Evolutionary conservation across 2,797 vertebrate species (phyloP).

Genomic region (Ceryle rudis): DNA sequence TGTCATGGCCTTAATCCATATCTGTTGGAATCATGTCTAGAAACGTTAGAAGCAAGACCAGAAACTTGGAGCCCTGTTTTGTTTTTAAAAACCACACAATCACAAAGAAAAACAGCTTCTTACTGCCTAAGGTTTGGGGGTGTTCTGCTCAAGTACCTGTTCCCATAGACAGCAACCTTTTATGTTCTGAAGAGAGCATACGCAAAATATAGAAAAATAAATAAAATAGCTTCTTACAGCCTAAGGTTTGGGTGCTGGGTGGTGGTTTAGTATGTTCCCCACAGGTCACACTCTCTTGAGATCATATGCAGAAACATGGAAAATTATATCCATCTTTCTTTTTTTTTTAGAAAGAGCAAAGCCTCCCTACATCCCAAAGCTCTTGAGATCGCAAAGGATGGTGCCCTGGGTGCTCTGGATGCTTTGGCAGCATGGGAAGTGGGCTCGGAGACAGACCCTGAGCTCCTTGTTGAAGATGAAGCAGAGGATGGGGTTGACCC

Average conservation of each 20-base stretch:
- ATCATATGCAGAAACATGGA: slow-evolving; percentile 62
- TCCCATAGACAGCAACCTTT: slow-evolving; percentile 56
- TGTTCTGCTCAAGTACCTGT: slow-evolving; percentile 52
- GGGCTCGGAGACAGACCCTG: slow-evolving; percentile 88
- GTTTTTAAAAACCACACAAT: slow-evolving; percentile 70
- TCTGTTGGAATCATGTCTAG: slow-evolving; percentile 68
- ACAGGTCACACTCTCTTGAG: slow-evolving; percentile 50
- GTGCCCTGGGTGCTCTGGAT: slow-evolving; percentile 90
- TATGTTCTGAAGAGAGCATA: slow-evolving; percentile 70
- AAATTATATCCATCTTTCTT: slow-evolving; percentile 32
- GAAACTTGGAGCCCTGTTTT: slow-evolving; percentile 71
- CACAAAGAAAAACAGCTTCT: slow-evolving; percentile 69
- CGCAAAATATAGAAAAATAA: slow-evolving; percentile 75
- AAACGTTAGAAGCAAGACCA: slow-evolving; percentile 70
- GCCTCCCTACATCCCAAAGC: slow-evolving; percentile 76
- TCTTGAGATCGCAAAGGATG: slow-evolving; percentile 86
- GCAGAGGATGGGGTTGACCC: slow-evolving; percentile 94
- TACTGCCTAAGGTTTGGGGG: slow-evolving; percentile 67
- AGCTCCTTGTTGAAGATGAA: slow-evolving; percentile 96
- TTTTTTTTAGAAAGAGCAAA: slow-evolving; percentile 29
- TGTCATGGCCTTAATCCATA: slow-evolving; percentile 69
- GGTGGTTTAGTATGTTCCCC: slow-evolving; percentile 33
- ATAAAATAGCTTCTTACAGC: slow-evolving; percentile 72
- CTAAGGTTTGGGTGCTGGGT: slow-evolving; percentile 59
- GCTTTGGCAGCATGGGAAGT: slow-evolving; percentile 89